Evolutionary conservation across 2,113 vertebrate genomes (phyloP), one percentile per base, ranked within the genome.

Genomic region (Galbula dea): DNA sequence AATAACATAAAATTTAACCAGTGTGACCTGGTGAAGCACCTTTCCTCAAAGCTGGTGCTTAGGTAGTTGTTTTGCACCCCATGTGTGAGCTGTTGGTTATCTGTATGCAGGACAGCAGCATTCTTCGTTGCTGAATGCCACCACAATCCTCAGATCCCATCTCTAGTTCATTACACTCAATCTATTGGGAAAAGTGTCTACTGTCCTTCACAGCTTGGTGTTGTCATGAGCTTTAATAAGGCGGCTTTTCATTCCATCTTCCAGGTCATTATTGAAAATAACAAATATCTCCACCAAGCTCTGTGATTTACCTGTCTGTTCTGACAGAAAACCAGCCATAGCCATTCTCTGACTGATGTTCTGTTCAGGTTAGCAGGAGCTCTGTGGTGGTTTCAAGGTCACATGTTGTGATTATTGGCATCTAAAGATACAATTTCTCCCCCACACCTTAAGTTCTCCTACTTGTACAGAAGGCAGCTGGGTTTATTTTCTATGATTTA

Each of bases 211-310:
- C 6, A 36, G 26, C 8, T 6, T 29, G 34, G 8, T 14, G n/a
- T 1, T 1, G 0, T 65, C 81, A 39, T 58, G 21, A 10, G 27
- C n/a, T 79, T 65, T 46, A 23, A 21, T 21, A 30, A 51, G 13
- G 63, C 83, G 8, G 6, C 3, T 72, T 18, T 46, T 41, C 23
- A 20, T 49, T 59, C 34, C 0, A 0, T 21, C 17, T 30, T 54
- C 24, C 43, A 59, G 30, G 8, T n/a, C 8, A 0, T 43, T 78
- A 39, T 9, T 58, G 55, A 37, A 85, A 79, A 68, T 48, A 52
- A 34, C 11, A 52, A 61, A 32, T 57, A 46, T 1, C 0, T 0
- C 37, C 1, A 5, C 45, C 27, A 4, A 30, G 19, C 20, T 67
- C 34, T 48, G 78, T 20, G 57, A 23, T 73, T 87, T 67, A 19